Evolutionary conservation across 2,797 vertebrate species (phyloP).

Genomic region (Allobates femoralis): DNA sequence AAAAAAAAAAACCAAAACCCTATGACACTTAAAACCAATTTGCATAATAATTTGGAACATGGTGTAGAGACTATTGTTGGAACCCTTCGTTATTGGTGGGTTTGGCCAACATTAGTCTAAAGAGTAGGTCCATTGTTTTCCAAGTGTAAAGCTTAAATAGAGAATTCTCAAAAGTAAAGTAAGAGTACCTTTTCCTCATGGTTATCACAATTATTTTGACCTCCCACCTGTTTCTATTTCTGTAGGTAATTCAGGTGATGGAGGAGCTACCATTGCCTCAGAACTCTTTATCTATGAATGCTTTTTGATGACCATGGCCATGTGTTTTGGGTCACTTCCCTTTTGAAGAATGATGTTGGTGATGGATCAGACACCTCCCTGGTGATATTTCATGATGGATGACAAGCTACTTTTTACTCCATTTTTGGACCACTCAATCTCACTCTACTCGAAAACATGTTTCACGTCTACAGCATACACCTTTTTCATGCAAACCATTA

Average conservation of each 20-base stretch:
- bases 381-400: neutral
- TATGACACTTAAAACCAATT: no score
- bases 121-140: no score
- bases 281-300: neutral
- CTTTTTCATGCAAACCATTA: neutral
- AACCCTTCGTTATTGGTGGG: no score
- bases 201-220: neutral
- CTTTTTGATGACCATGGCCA: neutral
- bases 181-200: neutral
- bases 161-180: no score
- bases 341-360: neutral
- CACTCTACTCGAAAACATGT: neutral
- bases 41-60: no score
- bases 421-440: neutral
- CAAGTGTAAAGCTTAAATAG: no score
- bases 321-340: neutral
- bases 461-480: neutral
- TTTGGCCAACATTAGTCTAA: no score
- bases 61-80: no score
- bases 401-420: neutral
- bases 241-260: neutral
- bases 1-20: no score
- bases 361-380: neutral
- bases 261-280: neutral
- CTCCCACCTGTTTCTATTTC: neutral